phyloP scores from a whole-genome alignment of 2,888 invertebrate genomes.

The Brenthis ino region DNA sequence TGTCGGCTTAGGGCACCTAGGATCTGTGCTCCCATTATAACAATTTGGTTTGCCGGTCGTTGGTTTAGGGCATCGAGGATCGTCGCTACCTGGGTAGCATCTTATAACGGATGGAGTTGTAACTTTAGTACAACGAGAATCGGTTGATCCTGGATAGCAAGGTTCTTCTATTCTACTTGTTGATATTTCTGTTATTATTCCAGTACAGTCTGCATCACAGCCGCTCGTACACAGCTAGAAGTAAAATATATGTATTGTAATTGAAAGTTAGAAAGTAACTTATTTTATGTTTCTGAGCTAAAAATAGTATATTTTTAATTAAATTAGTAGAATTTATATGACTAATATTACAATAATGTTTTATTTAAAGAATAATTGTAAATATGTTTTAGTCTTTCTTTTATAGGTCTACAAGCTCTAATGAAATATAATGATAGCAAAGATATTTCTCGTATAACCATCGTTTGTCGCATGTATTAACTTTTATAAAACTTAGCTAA shows the following conservation, averaged over 20 bases:
- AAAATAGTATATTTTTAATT: too few species aligned
- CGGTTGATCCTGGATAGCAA: slow-evolving; percentile 45
- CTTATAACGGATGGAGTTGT: slow-evolving; percentile 48
- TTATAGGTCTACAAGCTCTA: too few species aligned
- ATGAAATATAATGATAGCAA: too few species aligned
- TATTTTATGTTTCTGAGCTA: too few species aligned
- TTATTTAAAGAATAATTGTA: too few species aligned
- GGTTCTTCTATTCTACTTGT: slow-evolving; percentile 54
- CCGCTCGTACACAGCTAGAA: slow-evolving; percentile 69
- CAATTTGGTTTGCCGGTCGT: slow-evolving; percentile 44
- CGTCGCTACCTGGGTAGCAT: slow-evolving; percentile 53
- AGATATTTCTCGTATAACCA: too few species aligned
- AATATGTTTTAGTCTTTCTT: too few species aligned
- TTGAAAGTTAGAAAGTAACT: background rate
- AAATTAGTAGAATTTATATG: too few species aligned
- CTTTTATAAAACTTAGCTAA: too few species aligned
- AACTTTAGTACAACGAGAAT: slow-evolving; percentile 59
- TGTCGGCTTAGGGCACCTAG: slow-evolving; percentile 47
- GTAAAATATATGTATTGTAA: background rate
- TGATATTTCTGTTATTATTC: slow-evolving; percentile 58
- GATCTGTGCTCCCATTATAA: slow-evolving; percentile 55
- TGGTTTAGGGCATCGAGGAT: slow-evolving; percentile 48
- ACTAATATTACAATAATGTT: too few species aligned
- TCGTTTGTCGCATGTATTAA: too few species aligned
- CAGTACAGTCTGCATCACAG: slow-evolving; percentile 67